A percentile compares a stretch with the other conserved stretches of the same genome.
phyloP scores from a whole-genome alignment of 2,797 vertebrate genomes.

The Kryptopterus vitreolus region DNA sequence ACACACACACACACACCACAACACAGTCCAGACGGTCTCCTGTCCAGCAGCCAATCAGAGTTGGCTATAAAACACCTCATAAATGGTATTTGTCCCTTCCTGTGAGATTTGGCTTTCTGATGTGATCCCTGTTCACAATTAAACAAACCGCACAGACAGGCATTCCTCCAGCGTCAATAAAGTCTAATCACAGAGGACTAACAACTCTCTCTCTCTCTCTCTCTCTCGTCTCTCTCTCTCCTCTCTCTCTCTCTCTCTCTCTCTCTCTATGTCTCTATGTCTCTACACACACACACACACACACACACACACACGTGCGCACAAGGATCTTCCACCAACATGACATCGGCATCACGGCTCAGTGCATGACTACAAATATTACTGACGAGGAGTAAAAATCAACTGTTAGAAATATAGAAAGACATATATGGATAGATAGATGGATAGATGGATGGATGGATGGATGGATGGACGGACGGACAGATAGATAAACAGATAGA shows the following conservation, averaged over 20 bases:
- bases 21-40: not conserved
- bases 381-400: not conserved
- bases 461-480: no score
- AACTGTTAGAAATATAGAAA: not conserved
- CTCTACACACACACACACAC: not conserved
- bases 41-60: not conserved
- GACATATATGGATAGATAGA: not conserved
- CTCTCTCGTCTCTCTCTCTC: not conserved
- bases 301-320: not conserved
- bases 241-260: not conserved
- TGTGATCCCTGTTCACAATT: constrained; percentile 32
- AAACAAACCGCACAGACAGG: constrained; percentile 10
- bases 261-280: no score
- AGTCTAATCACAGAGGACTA: constrained; percentile 25
- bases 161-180: not conserved
- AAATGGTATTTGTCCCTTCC: constrained; percentile 15
- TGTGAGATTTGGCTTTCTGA: constrained; percentile 12
- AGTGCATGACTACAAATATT: not conserved
- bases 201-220: not conserved
- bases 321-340: constrained; percentile 1
- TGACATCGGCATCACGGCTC: constrained; percentile 14
- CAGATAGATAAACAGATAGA: no score
- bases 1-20: constrained; percentile 16
- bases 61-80: constrained; percentile 40
- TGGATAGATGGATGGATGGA: no score